Evolutionary conservation across 2,888 invertebrate species (phyloP).

Genomic region (Prenolepis imparis): DNA sequence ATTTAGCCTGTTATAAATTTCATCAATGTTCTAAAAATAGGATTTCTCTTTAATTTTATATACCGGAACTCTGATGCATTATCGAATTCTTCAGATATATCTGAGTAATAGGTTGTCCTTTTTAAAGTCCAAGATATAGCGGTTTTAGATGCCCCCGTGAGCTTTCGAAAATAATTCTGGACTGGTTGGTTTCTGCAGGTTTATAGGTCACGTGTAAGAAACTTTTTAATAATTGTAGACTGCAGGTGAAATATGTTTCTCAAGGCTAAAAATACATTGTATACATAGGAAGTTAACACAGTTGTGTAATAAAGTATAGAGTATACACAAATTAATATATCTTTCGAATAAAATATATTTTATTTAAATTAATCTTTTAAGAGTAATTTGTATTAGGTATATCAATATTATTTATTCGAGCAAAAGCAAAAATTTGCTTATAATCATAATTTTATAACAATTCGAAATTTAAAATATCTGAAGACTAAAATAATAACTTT

Average conservation of each 20-base stretch:
- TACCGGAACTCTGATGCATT: background rate
- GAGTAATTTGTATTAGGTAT: no score
- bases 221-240: conserved; percentile 20
- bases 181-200: background rate
- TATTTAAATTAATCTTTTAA: background rate
- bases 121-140: background rate
- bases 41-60: background rate
- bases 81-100: conserved; percentile 7
- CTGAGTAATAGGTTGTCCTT: background rate
- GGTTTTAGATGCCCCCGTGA: background rate
- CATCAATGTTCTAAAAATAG: background rate
- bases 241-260: background rate
- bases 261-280: background rate
- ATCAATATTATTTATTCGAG: no score
- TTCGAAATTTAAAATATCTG: background rate
- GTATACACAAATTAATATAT: background rate
- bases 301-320: background rate
- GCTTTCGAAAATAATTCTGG: background rate
- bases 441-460: background rate
- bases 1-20: background rate
- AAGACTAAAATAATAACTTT: background rate
- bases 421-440: background rate
- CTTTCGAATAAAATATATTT: background rate
- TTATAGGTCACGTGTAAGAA: conserved; percentile 12
- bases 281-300: background rate